Percentiles rank a stretch among this genome's conserved stretches.
Conservation (phyloP, 2,888 invertebrate genomes). For the Lasioglossum calceatum region DNA sequence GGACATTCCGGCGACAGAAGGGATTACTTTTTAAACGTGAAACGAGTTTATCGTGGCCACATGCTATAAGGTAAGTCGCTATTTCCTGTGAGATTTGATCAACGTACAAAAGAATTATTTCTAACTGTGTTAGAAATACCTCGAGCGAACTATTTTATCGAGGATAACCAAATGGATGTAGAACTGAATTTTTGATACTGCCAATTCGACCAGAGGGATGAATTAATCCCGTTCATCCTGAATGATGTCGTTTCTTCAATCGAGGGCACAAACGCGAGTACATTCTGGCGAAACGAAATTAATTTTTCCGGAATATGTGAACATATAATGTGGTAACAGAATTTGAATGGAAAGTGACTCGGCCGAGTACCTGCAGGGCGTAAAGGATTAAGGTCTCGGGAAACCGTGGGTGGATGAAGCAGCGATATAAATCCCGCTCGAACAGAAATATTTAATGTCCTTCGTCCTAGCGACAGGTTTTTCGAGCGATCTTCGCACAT, state of each 20-base stretch:
- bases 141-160: too few relatives aligned
- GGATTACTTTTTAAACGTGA: background rate
- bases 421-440: background rate
- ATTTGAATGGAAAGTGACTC: background rate
- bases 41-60: background rate
- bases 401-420: background rate
- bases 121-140: background rate
- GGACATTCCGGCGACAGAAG: background rate
- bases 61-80: background rate
- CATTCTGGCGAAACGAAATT: background rate
- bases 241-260: background rate
- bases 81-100: too few relatives aligned
- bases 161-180: too few relatives aligned
- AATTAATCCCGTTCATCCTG: background rate
- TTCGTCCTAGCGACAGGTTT: background rate
- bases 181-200: too few relatives aligned
- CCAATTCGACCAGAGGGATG: background rate
- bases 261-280: background rate
- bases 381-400: background rate
- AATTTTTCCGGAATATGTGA: background rate
- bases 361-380: background rate
- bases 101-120: too few relatives aligned
- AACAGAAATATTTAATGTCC: conserved; percentile 1
- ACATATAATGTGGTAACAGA: background rate
- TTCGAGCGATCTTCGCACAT: conserved; percentile 13